Evolutionary conservation across 2,888 invertebrate genomes (phyloP).

Genomic region (Parnassius smintheus): DNA sequence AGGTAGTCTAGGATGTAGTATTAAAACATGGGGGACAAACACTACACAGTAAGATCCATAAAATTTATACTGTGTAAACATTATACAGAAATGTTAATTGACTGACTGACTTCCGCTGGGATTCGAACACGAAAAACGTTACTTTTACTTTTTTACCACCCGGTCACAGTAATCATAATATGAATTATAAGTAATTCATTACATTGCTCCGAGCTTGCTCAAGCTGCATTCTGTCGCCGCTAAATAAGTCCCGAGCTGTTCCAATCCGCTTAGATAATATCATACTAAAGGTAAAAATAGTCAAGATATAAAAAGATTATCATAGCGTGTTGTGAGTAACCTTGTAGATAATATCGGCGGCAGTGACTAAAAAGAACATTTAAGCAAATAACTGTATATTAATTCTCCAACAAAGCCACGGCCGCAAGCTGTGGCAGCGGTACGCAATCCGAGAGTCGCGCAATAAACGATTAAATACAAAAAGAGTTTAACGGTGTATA

Average conservation of each 20-base stretch:
- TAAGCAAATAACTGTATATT: constrained; percentile 18
- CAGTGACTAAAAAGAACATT: constrained; percentile 13
- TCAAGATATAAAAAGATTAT: constrained; percentile 19
- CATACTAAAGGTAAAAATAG: constrained; percentile 10
- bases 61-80: too few relatives aligned
- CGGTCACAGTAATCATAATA: too few relatives aligned
- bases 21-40: too few relatives aligned
- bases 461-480: too few relatives aligned
- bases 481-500: too few relatives aligned
- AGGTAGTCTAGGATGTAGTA: too few relatives aligned
- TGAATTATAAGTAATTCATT: not conserved
- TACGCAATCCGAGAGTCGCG: not conserved
- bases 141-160: too few relatives aligned
- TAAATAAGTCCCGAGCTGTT: constrained; percentile 6
- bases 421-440: constrained; percentile 5
- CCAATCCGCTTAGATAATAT: constrained; percentile 13
- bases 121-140: too few relatives aligned
- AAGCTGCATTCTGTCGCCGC: constrained; percentile 11
- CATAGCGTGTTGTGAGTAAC: constrained; percentile 9
- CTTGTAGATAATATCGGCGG: constrained; percentile 19
- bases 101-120: too few relatives aligned
- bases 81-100: too few relatives aligned
- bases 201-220: not conserved
- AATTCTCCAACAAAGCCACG: constrained; percentile 4
- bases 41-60: too few relatives aligned